Evolutionary conservation across 2,797 vertebrate species (phyloP).

Genomic region (Typhlichthys subterraneus): DNA sequence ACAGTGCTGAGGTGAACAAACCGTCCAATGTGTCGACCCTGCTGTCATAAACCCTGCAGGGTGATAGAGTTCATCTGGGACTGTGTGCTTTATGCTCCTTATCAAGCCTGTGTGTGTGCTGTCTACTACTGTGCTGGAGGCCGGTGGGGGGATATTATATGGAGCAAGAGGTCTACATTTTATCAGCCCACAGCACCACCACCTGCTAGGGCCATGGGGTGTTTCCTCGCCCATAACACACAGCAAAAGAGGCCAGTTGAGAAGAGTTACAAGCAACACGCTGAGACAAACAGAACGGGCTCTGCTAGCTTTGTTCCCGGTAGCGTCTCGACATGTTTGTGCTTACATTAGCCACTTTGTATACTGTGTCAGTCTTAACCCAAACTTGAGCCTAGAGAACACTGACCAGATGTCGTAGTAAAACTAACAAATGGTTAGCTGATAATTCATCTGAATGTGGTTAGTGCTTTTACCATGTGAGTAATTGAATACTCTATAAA

Average conservation of each 20-base stretch:
- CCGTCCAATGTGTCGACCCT: constrained; percentile 8
- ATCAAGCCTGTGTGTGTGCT: constrained; percentile 42
- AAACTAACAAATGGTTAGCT: constrained; percentile 25
- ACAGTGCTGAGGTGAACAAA: constrained; percentile 6
- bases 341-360: constrained; percentile 49
- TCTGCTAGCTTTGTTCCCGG: constrained; percentile 28
- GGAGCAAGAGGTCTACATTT: constrained; percentile 53
- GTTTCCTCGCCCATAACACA: constrained; percentile 34
- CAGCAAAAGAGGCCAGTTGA: constrained; percentile 4
- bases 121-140: constrained; percentile 20
- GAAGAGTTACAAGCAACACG: constrained; percentile 15
- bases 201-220: constrained; percentile 56
- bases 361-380: constrained; percentile 39
- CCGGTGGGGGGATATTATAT: not conserved
- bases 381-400: constrained; percentile 14
- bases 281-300: not conserved
- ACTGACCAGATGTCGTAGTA: constrained; percentile 16
- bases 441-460: not conserved
- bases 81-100: constrained; percentile 30
- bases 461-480: constrained; percentile 12
- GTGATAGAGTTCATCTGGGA: constrained; percentile 24
- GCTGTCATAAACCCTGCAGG: constrained; percentile 16
- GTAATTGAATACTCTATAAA: constrained; percentile 23
- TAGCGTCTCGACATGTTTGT: constrained; percentile 38
- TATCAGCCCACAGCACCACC: constrained; percentile 71